phyloP scores from a whole-genome alignment of 2,888 invertebrate genomes.

The Parnassius mnemosyne region DNA sequence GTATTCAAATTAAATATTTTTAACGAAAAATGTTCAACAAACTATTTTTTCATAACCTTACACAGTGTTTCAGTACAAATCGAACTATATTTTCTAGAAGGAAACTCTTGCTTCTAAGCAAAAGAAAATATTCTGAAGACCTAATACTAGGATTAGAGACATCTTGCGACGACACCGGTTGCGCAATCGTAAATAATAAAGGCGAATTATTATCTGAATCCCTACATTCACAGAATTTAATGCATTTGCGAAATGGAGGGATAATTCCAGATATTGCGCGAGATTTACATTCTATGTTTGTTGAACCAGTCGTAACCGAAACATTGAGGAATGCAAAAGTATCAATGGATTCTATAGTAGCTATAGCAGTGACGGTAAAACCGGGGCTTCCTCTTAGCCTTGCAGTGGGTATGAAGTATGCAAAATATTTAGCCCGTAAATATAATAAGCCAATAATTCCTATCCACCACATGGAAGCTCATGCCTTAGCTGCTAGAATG shows the following conservation, averaged over 20 bases:
- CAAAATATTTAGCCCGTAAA: constrained; percentile 85
- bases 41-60: constrained; percentile 8
- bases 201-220: constrained; percentile 91
- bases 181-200: constrained; percentile 89
- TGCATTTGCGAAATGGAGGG: constrained; percentile 89
- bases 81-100: constrained; percentile 7
- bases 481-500: constrained; percentile 95
- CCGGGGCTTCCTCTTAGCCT: constrained; percentile 92
- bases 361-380: constrained; percentile 93
- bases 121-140: constrained; percentile 17
- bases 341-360: constrained; percentile 85
- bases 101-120: constrained; percentile 3
- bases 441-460: constrained; percentile 93
- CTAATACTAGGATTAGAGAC: constrained; percentile 96
- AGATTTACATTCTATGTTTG: constrained; percentile 88
- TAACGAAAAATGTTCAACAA: constrained; percentile 4
- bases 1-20: too few relatives aligned
- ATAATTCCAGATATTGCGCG: constrained; percentile 95
- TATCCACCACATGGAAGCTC: constrained; percentile 99
- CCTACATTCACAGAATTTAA: constrained; percentile 88
- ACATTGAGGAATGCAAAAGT: constrained; percentile 84
- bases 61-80: constrained; percentile 3
- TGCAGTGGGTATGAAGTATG: constrained; percentile 89
- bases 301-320: constrained; percentile 85
- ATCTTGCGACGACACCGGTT: constrained; percentile 98